Conservation (phyloP, 2,888 invertebrate genomes). For the Cephus runcator region DNA sequence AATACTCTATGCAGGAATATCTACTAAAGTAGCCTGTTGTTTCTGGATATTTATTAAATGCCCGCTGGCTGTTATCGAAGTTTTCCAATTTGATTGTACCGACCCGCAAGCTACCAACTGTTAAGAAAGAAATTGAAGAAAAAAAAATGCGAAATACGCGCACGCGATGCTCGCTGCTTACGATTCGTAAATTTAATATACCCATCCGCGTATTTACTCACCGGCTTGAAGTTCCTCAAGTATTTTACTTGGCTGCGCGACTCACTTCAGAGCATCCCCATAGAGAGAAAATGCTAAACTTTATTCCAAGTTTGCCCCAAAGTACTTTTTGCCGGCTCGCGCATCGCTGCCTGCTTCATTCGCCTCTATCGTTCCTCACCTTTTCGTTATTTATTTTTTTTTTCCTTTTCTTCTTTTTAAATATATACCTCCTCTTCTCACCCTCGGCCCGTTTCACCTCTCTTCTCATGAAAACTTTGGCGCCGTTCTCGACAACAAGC, state of each 20-base stretch:
- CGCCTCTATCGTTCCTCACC: background rate
- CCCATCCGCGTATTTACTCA: constrained; percentile 36
- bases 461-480: background rate
- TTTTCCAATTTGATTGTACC: background rate
- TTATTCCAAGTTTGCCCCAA: constrained; percentile 27
- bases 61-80: background rate
- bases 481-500: background rate
- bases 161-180: background rate
- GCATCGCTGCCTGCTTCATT: background rate
- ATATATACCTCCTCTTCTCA: background rate
- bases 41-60: background rate
- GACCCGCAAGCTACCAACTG: background rate
- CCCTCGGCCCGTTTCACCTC: background rate
- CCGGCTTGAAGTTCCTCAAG: constrained; percentile 20
- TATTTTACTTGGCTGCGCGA: constrained; percentile 33
- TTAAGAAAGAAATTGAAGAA: background rate
- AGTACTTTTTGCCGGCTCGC: background rate
- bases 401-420: background rate
- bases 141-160: background rate
- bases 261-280: constrained; percentile 20
- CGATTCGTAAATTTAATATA: constrained; percentile 43
- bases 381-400: background rate
- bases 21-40: too few species aligned
- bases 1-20: too few species aligned
- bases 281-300: constrained; percentile 37